These are phyloP conservation scores for Phoebastria nigripes DNA, from an alignment of 2,797 vertebrate species.

Conservation along the genomic window DNA sequence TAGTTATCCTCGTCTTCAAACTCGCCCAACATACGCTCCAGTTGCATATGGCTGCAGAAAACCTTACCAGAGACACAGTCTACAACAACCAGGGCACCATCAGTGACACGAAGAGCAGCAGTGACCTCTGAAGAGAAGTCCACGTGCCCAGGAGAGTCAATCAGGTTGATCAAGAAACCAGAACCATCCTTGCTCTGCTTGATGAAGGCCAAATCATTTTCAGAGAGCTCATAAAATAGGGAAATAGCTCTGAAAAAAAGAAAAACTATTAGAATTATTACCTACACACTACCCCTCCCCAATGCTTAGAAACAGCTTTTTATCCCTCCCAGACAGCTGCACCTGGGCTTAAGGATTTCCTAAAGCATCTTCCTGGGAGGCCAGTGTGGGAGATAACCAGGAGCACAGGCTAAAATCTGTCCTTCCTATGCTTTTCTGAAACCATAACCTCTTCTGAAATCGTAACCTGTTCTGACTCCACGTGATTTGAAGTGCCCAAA, in stretches of 20 bases:
- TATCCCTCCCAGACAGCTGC: too few relatives aligned
- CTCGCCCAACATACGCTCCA: accelerated
- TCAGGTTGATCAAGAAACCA: constrained; percentile 95
- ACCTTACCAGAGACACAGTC: constrained; percentile 94
- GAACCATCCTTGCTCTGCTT: constrained; percentile 91
- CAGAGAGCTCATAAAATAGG: constrained; percentile 86
- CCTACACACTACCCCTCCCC: accelerated
- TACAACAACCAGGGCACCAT: constrained; percentile 92
- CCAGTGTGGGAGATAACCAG: neutral
- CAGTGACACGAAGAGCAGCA: constrained; percentile 93
- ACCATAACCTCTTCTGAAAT: neutral
- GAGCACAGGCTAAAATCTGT: accelerated
- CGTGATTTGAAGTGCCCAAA: neutral
- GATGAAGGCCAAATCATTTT: constrained; percentile 91
- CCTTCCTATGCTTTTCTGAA: neutral
- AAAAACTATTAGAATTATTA: accelerated
- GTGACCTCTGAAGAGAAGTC: constrained; percentile 98
- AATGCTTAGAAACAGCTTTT: accelerated
- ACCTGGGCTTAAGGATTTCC: neutral
- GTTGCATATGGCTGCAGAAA: accelerated
- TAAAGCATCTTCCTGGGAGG: neutral
- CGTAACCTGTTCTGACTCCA: accelerated
- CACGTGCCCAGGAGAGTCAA: constrained; percentile 93
- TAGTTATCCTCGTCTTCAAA: accelerated
- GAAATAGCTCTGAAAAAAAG: constrained; percentile 85